These are phyloP conservation scores for Apus apus DNA, from an alignment of 2,113 vertebrate genomes.

Conservation along the genomic window DNA sequence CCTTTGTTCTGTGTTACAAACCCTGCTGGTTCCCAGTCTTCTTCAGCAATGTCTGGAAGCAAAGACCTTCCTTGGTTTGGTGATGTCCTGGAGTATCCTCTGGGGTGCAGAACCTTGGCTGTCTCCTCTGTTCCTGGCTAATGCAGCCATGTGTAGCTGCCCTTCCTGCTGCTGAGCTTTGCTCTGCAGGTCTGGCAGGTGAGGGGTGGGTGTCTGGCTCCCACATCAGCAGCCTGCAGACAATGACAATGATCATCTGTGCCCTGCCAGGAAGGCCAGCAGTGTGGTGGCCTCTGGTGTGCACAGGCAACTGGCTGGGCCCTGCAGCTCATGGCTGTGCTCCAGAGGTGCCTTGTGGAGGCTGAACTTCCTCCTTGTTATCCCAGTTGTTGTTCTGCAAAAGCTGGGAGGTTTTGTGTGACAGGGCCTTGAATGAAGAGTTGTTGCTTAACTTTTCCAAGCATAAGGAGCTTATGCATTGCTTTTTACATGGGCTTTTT, in stretches of 20 bases:
- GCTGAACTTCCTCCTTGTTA: neutral
- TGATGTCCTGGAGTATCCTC: accelerated
- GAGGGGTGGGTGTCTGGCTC: neutral
- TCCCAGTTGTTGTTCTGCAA: neutral
- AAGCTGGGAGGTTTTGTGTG: neutral
- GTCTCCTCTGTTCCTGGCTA: neutral
- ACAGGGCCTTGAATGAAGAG: neutral
- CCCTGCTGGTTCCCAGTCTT: neutral
- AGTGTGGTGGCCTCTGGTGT: neutral
- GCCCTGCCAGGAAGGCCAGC: neutral
- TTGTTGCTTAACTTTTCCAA: neutral
- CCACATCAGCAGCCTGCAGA: neutral
- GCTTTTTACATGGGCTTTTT: neutral
- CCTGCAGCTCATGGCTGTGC: neutral
- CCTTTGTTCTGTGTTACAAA: neutral
- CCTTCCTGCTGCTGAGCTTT: neutral
- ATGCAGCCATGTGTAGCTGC: accelerated
- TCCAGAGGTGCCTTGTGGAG: neutral
- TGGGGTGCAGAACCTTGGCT: too few species aligned
- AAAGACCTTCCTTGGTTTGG: accelerated
- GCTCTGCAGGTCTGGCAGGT: neutral
- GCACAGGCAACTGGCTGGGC: neutral
- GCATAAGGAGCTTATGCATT: accelerated
- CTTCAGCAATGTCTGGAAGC: neutral
- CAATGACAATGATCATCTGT: accelerated